Evolutionary conservation across 2,888 invertebrate genomes (phyloP).

Genomic region (Amphimallon solstitiale): DNA sequence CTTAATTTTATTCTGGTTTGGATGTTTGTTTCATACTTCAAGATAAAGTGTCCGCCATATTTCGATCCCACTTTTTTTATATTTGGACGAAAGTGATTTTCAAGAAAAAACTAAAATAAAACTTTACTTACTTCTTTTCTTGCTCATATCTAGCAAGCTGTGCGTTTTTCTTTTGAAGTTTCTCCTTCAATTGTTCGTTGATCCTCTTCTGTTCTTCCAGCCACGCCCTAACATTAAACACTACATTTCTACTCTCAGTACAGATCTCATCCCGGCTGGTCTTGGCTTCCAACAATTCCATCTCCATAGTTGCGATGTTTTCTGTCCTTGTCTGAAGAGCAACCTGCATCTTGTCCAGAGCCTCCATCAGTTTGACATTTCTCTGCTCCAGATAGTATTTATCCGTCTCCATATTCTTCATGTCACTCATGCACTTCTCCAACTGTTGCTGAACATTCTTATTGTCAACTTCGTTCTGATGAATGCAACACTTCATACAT

Average conservation of each 20-base stretch:
- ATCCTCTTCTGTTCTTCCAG: slow-evolving; percentile 59
- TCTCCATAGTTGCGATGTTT: slow-evolving; percentile 54
- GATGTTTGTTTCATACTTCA: too few species aligned
- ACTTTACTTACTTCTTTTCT: slow-evolving; percentile 44
- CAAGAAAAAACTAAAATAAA: too few species aligned
- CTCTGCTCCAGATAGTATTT: slow-evolving; percentile 52
- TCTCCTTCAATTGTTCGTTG: slow-evolving; percentile 51
- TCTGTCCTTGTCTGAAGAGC: slow-evolving; percentile 53
- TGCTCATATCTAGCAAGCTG: slow-evolving; percentile 52
- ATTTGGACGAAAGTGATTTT: too few species aligned
- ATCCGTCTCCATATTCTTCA: slow-evolving; percentile 51
- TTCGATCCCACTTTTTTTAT: too few species aligned
- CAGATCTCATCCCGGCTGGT: slow-evolving; percentile 57
- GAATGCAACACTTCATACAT: slow-evolving; percentile 48
- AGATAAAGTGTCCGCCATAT: too few species aligned
- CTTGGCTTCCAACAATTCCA: slow-evolving; percentile 55
- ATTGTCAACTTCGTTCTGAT: slow-evolving; percentile 52
- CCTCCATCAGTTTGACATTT: slow-evolving; percentile 53
- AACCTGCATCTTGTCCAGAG: slow-evolving; percentile 53
- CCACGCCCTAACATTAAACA: slow-evolving; percentile 59
- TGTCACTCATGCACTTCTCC: slow-evolving; percentile 53
- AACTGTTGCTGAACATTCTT: slow-evolving; percentile 52
- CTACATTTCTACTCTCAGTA: slow-evolving; percentile 58
- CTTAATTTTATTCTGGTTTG: too few species aligned
- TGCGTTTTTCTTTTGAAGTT: slow-evolving; percentile 50